Evolutionary conservation across 1,140 invertebrate genomes (phyloP), one percentile per base, ranked within the genome.

Genomic region (Asbolus verrucosus): DNA sequence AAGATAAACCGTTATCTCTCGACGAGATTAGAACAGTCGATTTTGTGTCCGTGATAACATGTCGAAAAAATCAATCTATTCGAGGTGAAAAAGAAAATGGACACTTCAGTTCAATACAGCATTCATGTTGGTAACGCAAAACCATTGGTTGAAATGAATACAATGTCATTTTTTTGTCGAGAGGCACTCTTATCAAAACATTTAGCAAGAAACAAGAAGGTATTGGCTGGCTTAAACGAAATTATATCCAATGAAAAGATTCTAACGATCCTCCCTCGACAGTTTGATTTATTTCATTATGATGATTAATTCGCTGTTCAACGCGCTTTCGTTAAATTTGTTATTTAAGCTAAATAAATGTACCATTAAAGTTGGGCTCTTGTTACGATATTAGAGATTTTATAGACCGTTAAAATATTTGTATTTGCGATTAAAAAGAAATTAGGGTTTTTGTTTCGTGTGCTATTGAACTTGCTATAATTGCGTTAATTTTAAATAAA

Each of bases 391-490:
- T 50, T 27, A 24, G 1, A 15, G 9, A 54, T 18, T 54, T 54
- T 54, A 19, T 54, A 54, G 46, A 54, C 46, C 46, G 46, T 54
- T 30, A 54, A 50, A 54, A 54, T 30, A 54, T 54, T 54, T n/a
- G n/a, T n/a, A n/a, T n/a, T 54, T 21, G n/a, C 6, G 21, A 54
- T 54, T 54, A 54, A 31, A 54, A 54, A 46, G 15, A 14, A 27
- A 54, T 54, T 27, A 54, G 9, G 46, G 1, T 54, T 21, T 54
- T 5, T 36, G 33, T 36, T 36, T 36, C 11, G 11, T 11, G 21
- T 54, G 19, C 46, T 27, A 27, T 54, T 54, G 46, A 54, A 54
- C 46, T 54, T 54, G 21, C 2, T 27, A 21, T 46, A 46, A 54
- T 24, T 27, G 46, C 21, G 46, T 54, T 54, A 24, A 27, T n/a